Evolutionary conservation across 2,113 vertebrate genomes (phyloP), one percentile per base, ranked within the genome.

Genomic region (Mesocricetus auratus): DNA sequence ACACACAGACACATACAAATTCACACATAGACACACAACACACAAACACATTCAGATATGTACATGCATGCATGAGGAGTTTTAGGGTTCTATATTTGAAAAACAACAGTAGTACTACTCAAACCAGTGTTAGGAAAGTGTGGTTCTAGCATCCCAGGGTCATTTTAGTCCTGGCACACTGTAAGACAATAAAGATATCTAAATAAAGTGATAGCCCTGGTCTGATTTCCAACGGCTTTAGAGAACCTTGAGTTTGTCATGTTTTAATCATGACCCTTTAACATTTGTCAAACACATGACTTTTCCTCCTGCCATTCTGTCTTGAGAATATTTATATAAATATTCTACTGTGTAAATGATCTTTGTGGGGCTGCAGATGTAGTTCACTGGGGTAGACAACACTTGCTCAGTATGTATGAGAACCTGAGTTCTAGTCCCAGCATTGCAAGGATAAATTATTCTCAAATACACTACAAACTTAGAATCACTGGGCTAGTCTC

Each of bases 181-280:
- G 53, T 87, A 77, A 77, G 81, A 91, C n/a, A 53, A 64, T 79
- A 93, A 86, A 91, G 64, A 92, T 81, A 90, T 62, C 89, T 60
- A 90, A 31, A 50, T 60, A 79, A 93, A 31, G 36, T 73, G 83
- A 73, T 29, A 92, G 21, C 53, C 86, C 88, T 81, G n/a, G 81
- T 93, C 90, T 82, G 68, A 86, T 86, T 95, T 90, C 60, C 50
- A 39, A 77, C 50, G 77, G 87, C 79, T 95, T 95, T 75, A 81
- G 8, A 77, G 50, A 96, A 73, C 21, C 62, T 90, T 77, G 71
- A 64, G 26, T 6, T 94, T 89, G 92, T 95, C 89, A 77, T 60
- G 92, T 94, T 92, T 95, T 95, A 92, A 94, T 95, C 86, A 94
- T 2, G 62, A 45, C 3, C 75, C 50, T 88, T 88, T 83, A 87